Percentiles rank a stretch among this genome's conserved stretches.
Conservation (phyloP, 2,797 vertebrate species). For the Choloepus didactylus region DNA sequence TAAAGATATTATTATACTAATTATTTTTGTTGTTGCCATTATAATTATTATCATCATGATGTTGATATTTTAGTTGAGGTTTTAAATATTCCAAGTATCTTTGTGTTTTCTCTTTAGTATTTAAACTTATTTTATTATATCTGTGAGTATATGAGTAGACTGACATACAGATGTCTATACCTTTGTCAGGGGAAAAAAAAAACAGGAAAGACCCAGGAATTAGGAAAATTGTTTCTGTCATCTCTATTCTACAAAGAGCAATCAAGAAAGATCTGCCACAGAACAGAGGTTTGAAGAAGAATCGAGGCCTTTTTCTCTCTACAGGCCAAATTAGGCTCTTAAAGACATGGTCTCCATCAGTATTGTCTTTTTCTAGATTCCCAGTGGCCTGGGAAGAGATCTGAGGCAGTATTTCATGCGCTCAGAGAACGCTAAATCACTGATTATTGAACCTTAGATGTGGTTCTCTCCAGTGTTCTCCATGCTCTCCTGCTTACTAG, state of each 20-base stretch:
- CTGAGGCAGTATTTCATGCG: neutral
- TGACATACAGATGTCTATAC: conserved; percentile 17
- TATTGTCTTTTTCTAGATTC: neutral
- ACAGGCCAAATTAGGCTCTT: neutral
- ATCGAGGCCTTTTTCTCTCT: no score
- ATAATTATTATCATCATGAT: conserved; percentile 84
- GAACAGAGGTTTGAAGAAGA: neutral
- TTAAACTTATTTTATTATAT: conserved; percentile 73
- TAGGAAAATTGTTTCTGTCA: neutral
- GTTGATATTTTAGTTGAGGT: conserved; percentile 85
- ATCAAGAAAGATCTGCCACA: neutral
- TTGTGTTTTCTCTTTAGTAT: conserved; percentile 78
- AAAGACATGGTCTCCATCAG: neutral
- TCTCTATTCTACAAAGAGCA: neutral
- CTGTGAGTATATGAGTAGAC: conserved; percentile 70
- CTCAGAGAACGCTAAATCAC: neutral
- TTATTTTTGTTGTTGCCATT: conserved; percentile 85
- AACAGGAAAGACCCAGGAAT: conserved; percentile 31
- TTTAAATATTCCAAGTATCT: conserved; percentile 88
- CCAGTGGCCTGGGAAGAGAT: neutral
- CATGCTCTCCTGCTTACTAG: neutral
- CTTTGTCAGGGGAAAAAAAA: conserved; percentile 47
- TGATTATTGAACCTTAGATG: neutral
- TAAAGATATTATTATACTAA: conserved; percentile 86
- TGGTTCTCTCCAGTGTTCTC: neutral